Evolutionary conservation across 2,888 invertebrate genomes (phyloP).

Genomic region (Matsumyia berberina): DNA sequence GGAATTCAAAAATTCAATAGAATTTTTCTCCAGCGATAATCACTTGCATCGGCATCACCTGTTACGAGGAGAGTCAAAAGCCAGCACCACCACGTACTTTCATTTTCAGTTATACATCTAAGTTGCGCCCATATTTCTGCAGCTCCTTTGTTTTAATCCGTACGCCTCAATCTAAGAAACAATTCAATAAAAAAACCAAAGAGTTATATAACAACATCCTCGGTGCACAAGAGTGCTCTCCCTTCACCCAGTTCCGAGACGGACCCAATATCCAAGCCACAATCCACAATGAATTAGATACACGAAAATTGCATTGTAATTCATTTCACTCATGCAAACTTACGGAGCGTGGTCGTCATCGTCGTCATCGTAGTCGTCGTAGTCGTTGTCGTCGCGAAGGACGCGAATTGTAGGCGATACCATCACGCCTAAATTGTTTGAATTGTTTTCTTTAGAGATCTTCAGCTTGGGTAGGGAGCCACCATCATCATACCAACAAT

Average conservation of each 20-base stretch:
- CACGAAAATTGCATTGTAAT: slow-evolving; percentile 72
- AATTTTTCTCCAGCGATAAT: slow-evolving; percentile 40
- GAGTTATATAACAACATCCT: slow-evolving; percentile 68
- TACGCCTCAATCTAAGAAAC: slow-evolving; percentile 63
- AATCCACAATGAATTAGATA: slow-evolving; percentile 69
- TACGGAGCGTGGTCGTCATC: slow-evolving; percentile 62
- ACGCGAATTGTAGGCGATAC: slow-evolving; percentile 74
- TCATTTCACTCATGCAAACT: slow-evolving; percentile 71
- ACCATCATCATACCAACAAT: slow-evolving; percentile 50
- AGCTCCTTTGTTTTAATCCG: slow-evolving; percentile 72
- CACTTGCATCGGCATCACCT: slow-evolving; percentile 66
- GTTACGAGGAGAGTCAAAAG: slow-evolving; percentile 71
- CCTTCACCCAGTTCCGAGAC: slow-evolving; percentile 66
- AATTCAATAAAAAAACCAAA: slow-evolving; percentile 43
- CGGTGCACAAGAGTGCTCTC: slow-evolving; percentile 37
- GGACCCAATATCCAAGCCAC: slow-evolving; percentile 51
- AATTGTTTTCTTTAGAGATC: slow-evolving; percentile 68
- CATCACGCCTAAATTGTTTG: slow-evolving; percentile 76
- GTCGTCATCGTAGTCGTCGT: slow-evolving; percentile 1
- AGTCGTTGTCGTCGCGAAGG: slow-evolving; percentile 57
- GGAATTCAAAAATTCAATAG: slow-evolving; percentile 50
- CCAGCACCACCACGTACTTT: slow-evolving; percentile 74
- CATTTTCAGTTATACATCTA: slow-evolving; percentile 67
- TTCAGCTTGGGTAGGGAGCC: slow-evolving; percentile 29
- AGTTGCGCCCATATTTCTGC: slow-evolving; percentile 66